Conservation (phyloP, 1,140 invertebrate species). For the Ladona fulva region DNA sequence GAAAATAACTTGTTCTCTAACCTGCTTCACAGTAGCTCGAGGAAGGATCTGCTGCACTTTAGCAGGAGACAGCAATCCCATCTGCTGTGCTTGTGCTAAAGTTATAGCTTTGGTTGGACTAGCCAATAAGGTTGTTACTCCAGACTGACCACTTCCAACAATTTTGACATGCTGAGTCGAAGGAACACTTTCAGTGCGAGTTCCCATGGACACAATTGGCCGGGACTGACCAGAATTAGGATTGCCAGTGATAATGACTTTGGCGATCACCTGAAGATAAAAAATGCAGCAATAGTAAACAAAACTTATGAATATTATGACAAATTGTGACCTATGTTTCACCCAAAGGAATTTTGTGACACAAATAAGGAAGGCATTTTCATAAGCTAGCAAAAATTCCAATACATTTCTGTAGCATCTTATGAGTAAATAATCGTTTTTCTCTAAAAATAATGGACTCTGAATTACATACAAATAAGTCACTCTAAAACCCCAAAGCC, state of each 20-base stretch:
- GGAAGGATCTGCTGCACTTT: conserved; percentile 46
- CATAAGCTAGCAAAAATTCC: too few species aligned
- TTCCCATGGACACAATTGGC: neutral
- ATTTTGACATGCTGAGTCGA: conserved; percentile 26
- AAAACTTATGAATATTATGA: neutral
- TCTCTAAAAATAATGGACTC: too few species aligned
- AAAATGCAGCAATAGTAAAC: too few species aligned
- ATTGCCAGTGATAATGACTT: conserved; percentile 50
- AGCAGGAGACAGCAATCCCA: conserved; percentile 46
- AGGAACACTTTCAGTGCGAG: neutral
- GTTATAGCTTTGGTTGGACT: conserved; percentile 58
- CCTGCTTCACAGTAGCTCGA: conserved; percentile 35
- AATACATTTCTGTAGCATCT: too few species aligned
- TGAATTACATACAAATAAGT: too few species aligned
- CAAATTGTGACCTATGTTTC: too few species aligned
- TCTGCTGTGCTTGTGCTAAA: conserved; percentile 56
- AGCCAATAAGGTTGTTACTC: conserved; percentile 21
- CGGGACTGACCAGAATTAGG: conserved; percentile 16
- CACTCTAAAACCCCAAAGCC: too few species aligned
- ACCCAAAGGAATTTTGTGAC: too few species aligned
- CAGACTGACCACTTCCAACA: conserved; percentile 20
- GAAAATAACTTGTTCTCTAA: conserved; percentile 24
- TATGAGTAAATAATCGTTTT: too few species aligned
- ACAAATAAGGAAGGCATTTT: too few species aligned
- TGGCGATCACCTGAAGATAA: conserved; percentile 40